These are phyloP conservation scores for Rhabdomys dilectus DNA, from an alignment of 2,113 vertebrate species.

Conservation along the genomic window DNA sequence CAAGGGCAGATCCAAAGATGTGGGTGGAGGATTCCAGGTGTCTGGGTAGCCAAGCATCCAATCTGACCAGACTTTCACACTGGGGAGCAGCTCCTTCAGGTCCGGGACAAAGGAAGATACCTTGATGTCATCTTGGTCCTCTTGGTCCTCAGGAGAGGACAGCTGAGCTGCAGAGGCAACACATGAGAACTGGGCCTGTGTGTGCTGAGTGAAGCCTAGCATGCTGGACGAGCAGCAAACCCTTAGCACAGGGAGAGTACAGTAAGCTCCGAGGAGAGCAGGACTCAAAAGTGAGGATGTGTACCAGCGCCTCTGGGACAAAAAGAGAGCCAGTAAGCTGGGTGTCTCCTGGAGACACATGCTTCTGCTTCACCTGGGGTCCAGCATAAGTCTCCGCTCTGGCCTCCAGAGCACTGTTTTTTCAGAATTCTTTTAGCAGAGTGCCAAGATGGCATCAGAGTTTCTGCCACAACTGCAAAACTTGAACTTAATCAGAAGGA, in stretches of 20 bases:
- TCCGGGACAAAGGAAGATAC: slow-evolving; percentile 94
- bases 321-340: slow-evolving; percentile 70
- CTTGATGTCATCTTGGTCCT: slow-evolving; percentile 90
- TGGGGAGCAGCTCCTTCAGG: slow-evolving; percentile 95
- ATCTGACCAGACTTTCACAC: slow-evolving; percentile 98
- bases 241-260: slow-evolving; percentile 75
- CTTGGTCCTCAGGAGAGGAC: slow-evolving; percentile 83
- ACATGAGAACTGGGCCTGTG: slow-evolving; percentile 68
- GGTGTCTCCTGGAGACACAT: slow-evolving; percentile 42
- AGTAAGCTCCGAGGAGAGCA: slow-evolving; percentile 67
- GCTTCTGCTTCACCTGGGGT: slow-evolving; percentile 35
- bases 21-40: slow-evolving; percentile 98
- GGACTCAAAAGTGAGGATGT: slow-evolving; percentile 61
- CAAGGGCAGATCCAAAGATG: slow-evolving; percentile 87
- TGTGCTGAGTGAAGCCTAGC: slow-evolving; percentile 59
- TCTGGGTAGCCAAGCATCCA: slow-evolving; percentile 99
- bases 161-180: slow-evolving; percentile 88
- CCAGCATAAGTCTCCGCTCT: background rate
- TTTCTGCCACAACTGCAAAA: slow-evolving; percentile 25
- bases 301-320: slow-evolving; percentile 66
- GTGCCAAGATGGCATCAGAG: slow-evolving; percentile 20
- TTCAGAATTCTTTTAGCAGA: slow-evolving; percentile 16
- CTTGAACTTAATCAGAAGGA: slow-evolving; percentile 40
- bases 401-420: background rate
- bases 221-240: slow-evolving; percentile 49